Conservation (phyloP, 2,113 vertebrate species). For the Nerophis lumbriciformis region DNA sequence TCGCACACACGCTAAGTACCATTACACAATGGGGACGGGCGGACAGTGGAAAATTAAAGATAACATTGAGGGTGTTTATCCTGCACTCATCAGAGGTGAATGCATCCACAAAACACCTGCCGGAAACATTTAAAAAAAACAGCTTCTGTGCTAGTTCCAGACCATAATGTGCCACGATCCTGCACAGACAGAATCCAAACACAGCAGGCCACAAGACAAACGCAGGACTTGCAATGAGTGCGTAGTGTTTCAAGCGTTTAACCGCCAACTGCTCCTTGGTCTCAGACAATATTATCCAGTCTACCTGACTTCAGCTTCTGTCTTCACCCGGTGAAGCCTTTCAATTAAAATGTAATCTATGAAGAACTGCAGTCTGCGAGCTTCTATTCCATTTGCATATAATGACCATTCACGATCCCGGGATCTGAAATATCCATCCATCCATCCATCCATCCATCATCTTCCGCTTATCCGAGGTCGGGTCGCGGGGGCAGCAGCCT, state of each 20-base stretch:
- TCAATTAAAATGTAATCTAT: neutral
- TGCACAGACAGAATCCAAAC: neutral
- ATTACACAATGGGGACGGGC: too few relatives aligned
- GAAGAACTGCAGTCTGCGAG: neutral
- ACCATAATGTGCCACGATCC: neutral
- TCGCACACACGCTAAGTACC: neutral
- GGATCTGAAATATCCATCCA: too few relatives aligned
- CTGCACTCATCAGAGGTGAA: neutral
- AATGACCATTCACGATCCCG: too few relatives aligned
- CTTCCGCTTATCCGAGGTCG: too few relatives aligned
- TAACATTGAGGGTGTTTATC: too few relatives aligned
- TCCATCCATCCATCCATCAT: too few relatives aligned
- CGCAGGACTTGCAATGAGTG: neutral
- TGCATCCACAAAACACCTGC: neutral
- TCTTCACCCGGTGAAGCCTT: neutral
- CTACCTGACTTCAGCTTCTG: neutral
- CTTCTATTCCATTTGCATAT: neutral
- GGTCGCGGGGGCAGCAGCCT: too few relatives aligned
- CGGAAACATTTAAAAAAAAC: neutral
- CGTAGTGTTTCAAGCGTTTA: neutral
- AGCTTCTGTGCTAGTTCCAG: neutral
- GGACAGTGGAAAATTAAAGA: too few relatives aligned
- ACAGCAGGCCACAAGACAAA: neutral
- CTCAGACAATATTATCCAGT: neutral
- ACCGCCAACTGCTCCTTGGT: neutral